Base-by-base conservation (phyloP, 2,113 vertebrate species). In the Megaceryle maxima region DNA sequence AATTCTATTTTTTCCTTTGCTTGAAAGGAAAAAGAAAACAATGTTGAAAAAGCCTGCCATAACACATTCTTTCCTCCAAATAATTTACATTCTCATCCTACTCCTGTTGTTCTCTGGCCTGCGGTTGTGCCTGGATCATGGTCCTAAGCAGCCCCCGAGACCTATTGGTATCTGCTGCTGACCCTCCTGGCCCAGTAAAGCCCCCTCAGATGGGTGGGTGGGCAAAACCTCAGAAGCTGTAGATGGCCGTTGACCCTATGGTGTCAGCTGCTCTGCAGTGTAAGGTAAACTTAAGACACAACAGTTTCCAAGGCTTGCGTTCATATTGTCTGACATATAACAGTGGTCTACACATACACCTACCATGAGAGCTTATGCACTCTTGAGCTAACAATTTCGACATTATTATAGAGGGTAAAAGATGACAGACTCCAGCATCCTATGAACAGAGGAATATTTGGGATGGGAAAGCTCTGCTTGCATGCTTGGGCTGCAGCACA, bases 401-500 rank as follows among this genome's bases (percentile, higher is more conserved):
- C 25, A 12, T 56, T 90, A n/a, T n/a, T 55, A 22, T 41, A 18
- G 16, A 1, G 4, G 20, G 20, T 19, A 21, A 28, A 57, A 55
- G 51, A 43, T 0, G 8, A 26, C 25, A 64, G 48, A 56, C 21
- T 28, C 33, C 35, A 87, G 39, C 28, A 17, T 10, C 12, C 44
- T 44, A 28, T 35, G 33, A 87, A 16, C 13, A 20, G 43, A 24
- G 22, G 2, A 4, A 10, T 44, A n/a, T 55, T 24, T 73, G 59
- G n/a, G 24, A 9, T 1, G 3, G 53, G 10, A 55, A 83, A 53
- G 16, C 24, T 81, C 59, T 64, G 50, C 11, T 69, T 24, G 39
- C 12, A 4, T 0, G 0, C 16, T 28, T 66, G 50, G 70, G 39
- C 33, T 37, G 44, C 0, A 0, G 78, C 53, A 17, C 11, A 80